These are phyloP conservation scores for Leptarthrus brevirostris DNA, from an alignment of 2,888 invertebrate genomes.

Conservation along the genomic window DNA sequence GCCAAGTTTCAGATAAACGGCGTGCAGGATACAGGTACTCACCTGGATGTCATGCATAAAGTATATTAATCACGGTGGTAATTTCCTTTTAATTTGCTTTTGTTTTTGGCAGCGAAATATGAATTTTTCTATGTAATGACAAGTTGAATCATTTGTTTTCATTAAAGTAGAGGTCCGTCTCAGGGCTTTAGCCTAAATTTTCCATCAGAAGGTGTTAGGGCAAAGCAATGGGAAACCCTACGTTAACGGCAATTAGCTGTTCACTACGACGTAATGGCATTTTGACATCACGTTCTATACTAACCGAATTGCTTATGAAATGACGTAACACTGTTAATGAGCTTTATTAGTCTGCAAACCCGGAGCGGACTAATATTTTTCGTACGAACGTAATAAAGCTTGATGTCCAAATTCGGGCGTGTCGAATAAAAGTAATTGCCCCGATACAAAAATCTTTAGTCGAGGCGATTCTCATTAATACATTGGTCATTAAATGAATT, in stretches of 20 bases:
- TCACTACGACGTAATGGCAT: constrained; percentile 10
- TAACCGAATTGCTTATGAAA: neutral
- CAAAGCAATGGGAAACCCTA: neutral
- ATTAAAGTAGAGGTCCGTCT: constrained; percentile 13
- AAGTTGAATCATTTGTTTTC: constrained; percentile 37
- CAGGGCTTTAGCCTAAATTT: neutral
- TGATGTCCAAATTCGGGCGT: constrained; percentile 11
- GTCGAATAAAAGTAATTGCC: constrained; percentile 34
- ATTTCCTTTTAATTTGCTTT: constrained; percentile 50
- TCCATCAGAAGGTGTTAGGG: neutral
- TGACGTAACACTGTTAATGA: constrained; percentile 3
- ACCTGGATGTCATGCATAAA: constrained; percentile 48
- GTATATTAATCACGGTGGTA: constrained; percentile 50
- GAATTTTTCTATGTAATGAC: constrained; percentile 26
- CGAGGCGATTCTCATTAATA: constrained; percentile 15
- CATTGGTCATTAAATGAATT: no score
- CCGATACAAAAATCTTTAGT: neutral
- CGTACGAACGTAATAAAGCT: neutral
- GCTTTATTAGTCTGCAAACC: constrained; percentile 2
- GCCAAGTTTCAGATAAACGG: constrained; percentile 24
- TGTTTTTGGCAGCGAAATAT: constrained; percentile 32
- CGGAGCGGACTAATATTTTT: constrained; percentile 7
- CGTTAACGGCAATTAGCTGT: constrained; percentile 10
- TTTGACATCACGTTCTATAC: constrained; percentile 11
- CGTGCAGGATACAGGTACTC: neutral